phyloP scores from a whole-genome alignment of 1,140 invertebrate species.

The Uloborus diversus region DNA sequence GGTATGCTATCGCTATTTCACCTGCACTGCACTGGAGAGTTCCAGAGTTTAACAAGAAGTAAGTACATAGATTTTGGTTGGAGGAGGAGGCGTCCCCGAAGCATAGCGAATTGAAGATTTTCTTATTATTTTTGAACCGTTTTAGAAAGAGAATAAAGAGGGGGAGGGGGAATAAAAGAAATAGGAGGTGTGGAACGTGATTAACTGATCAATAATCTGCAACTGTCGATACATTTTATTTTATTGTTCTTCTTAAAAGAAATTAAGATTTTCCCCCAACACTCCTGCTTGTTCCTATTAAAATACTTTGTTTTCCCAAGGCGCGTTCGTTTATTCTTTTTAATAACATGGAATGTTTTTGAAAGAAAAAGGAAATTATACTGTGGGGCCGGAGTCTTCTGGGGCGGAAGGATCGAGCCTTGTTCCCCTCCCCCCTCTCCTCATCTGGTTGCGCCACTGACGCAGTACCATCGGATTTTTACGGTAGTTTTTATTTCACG shows the following conservation, averaged over 20 bases:
- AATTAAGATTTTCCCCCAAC: background rate
- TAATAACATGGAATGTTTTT: background rate
- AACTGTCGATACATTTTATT: background rate
- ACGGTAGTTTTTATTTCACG: background rate
- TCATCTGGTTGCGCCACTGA: background rate
- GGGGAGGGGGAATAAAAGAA: too few species aligned
- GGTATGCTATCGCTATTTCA: constrained; percentile 46
- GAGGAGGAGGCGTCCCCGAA: background rate
- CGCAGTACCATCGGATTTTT: background rate
- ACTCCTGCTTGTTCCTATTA: background rate
- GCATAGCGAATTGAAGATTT: background rate
- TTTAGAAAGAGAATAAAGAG: background rate
- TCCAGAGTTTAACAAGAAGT: constrained; percentile 31
- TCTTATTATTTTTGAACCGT: background rate
- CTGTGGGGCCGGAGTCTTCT: background rate
- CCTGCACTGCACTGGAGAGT: constrained; percentile 4
- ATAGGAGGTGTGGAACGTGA: too few species aligned
- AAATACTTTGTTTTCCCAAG: background rate
- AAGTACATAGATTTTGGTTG: background rate
- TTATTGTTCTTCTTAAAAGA: background rate
- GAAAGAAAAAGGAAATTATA: background rate
- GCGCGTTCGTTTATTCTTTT: background rate
- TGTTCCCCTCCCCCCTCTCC: background rate
- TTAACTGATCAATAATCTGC: background rate
- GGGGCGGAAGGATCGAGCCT: background rate